These are phyloP conservation scores for Quadroppia sp. DNA, from an alignment of 2,888 invertebrate genomes.

Conservation along the genomic window DNA sequence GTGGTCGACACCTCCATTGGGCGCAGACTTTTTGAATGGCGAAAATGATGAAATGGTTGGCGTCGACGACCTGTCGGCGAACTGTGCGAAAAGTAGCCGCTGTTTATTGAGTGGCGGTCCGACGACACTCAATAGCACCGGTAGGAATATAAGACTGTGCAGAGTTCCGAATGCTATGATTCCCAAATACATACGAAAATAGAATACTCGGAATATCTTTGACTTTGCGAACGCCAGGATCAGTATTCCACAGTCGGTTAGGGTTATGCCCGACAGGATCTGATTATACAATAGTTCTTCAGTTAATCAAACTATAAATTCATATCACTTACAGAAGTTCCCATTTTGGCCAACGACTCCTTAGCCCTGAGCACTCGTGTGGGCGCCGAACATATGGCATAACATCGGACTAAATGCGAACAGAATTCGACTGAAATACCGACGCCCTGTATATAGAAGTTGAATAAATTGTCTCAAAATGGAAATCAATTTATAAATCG, in stretches of 20 bases:
- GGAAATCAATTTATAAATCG: background rate
- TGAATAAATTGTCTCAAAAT: conserved; percentile 48
- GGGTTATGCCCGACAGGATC: conserved; percentile 93
- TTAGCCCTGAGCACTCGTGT: conserved; percentile 71
- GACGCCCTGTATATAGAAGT: conserved; percentile 66
- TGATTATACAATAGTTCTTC: conserved; percentile 51
- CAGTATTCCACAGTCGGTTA: conserved; percentile 95
- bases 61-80: background rate
- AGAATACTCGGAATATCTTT: conserved; percentile 89
- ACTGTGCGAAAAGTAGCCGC: conserved; percentile 33
- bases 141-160: conserved; percentile 94
- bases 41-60: background rate
- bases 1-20: no score
- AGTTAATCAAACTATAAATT: conserved; percentile 16
- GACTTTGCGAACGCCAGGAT: conserved; percentile 96
- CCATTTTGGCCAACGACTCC: conserved; percentile 82
- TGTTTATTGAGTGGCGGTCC: conserved; percentile 57
- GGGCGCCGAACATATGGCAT: conserved; percentile 70
- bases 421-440: conserved; percentile 99
- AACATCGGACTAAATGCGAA: conserved; percentile 91
- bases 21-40: conserved; percentile 15
- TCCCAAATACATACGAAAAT: conserved; percentile 95
- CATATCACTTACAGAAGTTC: conserved; percentile 66
- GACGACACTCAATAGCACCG: conserved; percentile 92
- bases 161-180: conserved; percentile 95